Conservation (phyloP, 2,888 invertebrate genomes). For the Cabera pusaria region DNA sequence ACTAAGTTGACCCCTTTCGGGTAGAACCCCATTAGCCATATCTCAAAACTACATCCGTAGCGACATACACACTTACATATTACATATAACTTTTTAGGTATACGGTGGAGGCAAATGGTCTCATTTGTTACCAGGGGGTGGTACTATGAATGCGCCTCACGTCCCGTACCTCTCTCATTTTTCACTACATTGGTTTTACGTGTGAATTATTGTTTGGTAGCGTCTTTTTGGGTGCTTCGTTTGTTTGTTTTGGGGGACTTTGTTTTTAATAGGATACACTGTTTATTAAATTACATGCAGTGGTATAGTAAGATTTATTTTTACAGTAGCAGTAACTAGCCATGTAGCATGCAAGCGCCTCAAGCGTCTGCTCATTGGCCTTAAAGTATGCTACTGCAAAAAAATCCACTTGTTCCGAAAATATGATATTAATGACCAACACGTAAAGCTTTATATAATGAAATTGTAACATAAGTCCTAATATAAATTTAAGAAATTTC, state of each 20-base stretch:
- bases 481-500: no score
- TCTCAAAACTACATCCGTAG: constrained; percentile 36
- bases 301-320: no score
- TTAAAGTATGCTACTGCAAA: no score
- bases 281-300: no score
- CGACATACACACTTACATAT: constrained; percentile 30
- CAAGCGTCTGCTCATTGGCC: no score
- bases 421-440: no score
- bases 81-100: constrained; percentile 33
- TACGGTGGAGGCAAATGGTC: constrained; percentile 59
- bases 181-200: constrained; percentile 83
- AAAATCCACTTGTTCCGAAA: no score
- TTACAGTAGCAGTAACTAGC: no score
- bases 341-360: no score
- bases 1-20: constrained; percentile 33
- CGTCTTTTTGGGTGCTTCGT: constrained; percentile 48
- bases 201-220: constrained; percentile 79
- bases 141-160: constrained; percentile 64
- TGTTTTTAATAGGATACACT: constrained; percentile 9
- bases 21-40: constrained; percentile 34
- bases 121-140: constrained; percentile 70
- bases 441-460: no score
- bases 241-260: constrained; percentile 43
- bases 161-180: constrained; percentile 76
- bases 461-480: no score